phyloP scores from a whole-genome alignment of 2,797 vertebrate genomes.

The Ctenochaetus hawaiiensis region DNA sequence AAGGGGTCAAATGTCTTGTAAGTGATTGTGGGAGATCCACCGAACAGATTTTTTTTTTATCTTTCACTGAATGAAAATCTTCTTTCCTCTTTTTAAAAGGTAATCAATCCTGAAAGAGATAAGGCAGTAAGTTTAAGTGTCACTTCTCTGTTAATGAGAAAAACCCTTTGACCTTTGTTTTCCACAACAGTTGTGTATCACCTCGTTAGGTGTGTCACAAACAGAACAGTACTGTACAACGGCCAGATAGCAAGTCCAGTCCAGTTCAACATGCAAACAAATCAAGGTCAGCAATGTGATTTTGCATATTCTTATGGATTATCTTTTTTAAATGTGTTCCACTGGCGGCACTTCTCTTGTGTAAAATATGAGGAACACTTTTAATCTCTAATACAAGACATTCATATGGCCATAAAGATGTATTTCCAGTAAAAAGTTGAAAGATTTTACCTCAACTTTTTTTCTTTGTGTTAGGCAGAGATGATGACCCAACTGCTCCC shows the following conservation, averaged over 20 bases:
- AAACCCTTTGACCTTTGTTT: conserved; percentile 29
- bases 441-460: neutral
- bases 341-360: no score
- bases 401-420: neutral
- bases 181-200: conserved; percentile 11
- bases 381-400: neutral
- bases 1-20: neutral
- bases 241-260: conserved; percentile 42
- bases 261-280: conserved; percentile 23
- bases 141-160: neutral
- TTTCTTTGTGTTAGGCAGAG: conserved; percentile 11
- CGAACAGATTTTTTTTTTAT: neutral
- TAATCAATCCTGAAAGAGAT: neutral
- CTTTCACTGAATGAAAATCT: neutral
- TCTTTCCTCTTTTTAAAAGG: neutral
- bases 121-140: neutral
- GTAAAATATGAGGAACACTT: neutral
- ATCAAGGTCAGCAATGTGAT: conserved; percentile 32
- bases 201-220: conserved; percentile 23
- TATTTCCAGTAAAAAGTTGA: neutral
- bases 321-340: no score
- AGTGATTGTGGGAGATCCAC: neutral
- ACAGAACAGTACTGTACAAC: conserved; percentile 3
- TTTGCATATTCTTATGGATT: no score
- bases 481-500: neutral